phyloP scores from a whole-genome alignment of 2,113 vertebrate species.

The Anoplopoma fimbria region DNA sequence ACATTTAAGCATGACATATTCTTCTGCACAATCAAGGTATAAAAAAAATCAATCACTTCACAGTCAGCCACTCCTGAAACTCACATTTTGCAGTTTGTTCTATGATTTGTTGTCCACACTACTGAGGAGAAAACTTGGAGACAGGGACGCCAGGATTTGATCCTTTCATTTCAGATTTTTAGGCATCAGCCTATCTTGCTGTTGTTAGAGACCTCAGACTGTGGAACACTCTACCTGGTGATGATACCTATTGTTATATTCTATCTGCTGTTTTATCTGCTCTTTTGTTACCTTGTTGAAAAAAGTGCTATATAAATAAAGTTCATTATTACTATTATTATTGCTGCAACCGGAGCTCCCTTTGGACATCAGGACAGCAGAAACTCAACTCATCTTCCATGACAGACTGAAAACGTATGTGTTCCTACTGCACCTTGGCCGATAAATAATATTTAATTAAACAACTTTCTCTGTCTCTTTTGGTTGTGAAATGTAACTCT shows the following conservation, averaged over 20 bases:
- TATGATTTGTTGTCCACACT: background rate
- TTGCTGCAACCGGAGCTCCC: background rate
- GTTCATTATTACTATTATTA: background rate
- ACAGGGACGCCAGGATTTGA: background rate
- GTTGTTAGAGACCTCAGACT: background rate
- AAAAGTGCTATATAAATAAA: background rate
- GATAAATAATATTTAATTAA: too few relatives aligned
- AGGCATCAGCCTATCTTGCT: background rate
- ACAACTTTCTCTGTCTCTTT: too few relatives aligned
- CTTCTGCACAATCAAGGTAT: background rate
- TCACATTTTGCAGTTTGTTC: too few relatives aligned
- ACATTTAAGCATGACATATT: constrained; percentile 20
- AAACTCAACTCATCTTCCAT: background rate
- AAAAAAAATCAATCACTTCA: background rate
- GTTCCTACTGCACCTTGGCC: too few relatives aligned
- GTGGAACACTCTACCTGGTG: too few relatives aligned
- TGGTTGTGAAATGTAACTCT: too few relatives aligned
- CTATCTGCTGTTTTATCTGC: background rate
- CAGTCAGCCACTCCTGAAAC: too few relatives aligned
- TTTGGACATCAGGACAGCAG: background rate
- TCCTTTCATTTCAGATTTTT: background rate
- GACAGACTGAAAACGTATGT: background rate
- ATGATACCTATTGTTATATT: too few relatives aligned
- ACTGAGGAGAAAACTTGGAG: background rate
- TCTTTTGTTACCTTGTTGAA: background rate